phyloP scores from a whole-genome alignment of 2,888 invertebrate genomes.

The Meiosimyza decipiens region DNA sequence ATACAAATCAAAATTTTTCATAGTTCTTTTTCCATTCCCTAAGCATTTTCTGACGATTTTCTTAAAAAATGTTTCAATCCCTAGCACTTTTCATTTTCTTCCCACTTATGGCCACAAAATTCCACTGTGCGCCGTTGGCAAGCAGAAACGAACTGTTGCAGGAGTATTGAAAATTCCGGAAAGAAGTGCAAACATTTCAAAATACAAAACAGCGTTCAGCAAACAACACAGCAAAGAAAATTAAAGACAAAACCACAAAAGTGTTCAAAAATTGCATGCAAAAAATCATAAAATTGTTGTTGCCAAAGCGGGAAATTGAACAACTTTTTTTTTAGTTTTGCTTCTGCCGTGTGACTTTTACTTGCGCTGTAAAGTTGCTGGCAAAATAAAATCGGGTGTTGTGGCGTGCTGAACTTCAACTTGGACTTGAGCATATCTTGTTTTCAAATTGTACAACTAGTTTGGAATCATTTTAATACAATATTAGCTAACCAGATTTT shows the following conservation, averaged over 20 bases:
- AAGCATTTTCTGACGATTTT: no score
- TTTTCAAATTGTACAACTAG: no score
- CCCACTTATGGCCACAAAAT: no score
- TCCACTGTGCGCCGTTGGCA: no score
- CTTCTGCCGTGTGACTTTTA: not conserved
- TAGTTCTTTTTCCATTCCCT: no score
- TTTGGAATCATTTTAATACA: no score
- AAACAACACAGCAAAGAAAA: not conserved
- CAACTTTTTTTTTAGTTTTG: constrained; percentile 16
- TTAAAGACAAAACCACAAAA: constrained; percentile 36
- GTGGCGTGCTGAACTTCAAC: constrained; percentile 22
- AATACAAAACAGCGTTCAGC: constrained; percentile 13
- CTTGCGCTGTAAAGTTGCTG: not conserved
- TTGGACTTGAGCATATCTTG: constrained; percentile 22
- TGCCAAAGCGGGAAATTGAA: constrained; percentile 26
- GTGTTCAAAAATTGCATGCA: constrained; percentile 23
- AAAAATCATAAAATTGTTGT: constrained; percentile 6
- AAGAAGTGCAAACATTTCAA: constrained; percentile 9
- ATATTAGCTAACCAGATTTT: no score
- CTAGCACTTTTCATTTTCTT: no score
- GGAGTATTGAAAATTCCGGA: constrained; percentile 27
- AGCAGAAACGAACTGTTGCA: not conserved
- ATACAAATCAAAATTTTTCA: no score
- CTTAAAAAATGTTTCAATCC: no score
- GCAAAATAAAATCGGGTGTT: not conserved